phyloP scores from a whole-genome alignment of 92 coral and sea anemone genomes.

The Zoanthus solanderi region DNA sequence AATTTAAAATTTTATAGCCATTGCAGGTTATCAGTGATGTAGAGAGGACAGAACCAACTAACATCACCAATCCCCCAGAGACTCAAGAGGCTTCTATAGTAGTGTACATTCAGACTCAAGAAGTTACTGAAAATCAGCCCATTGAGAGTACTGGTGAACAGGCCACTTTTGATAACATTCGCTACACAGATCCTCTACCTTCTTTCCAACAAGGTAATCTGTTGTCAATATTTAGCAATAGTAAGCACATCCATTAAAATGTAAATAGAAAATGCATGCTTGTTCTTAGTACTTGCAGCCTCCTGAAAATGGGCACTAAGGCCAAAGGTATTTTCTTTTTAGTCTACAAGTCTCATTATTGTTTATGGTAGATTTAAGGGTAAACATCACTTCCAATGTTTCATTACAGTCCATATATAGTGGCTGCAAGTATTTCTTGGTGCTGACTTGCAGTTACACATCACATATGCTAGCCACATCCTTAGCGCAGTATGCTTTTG shows the following conservation, averaged over 20 bases:
- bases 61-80: slow-evolving; percentile 1
- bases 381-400: too few species aligned
- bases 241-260: background rate
- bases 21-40: slow-evolving; percentile 11
- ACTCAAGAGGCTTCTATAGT: slow-evolving; percentile 34
- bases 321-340: too few species aligned
- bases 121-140: background rate
- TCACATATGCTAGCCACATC: too few species aligned
- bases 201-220: slow-evolving; percentile 33
- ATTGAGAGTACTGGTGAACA: background rate
- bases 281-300: too few species aligned
- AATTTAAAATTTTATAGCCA: background rate
- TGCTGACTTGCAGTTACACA: too few species aligned
- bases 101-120: slow-evolving; percentile 37
- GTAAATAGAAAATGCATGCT: too few species aligned
- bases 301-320: too few species aligned
- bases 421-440: too few species aligned
- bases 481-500: too few species aligned
- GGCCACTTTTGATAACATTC: slow-evolving; percentile 13
- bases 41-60: background rate
- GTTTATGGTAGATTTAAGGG: too few species aligned
- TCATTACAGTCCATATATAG: too few species aligned
- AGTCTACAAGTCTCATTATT: too few species aligned
- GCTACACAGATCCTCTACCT: slow-evolving; percentile 48
- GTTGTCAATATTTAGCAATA: background rate